A percentile compares a stretch with the other conserved stretches of the same genome.
Evolutionary conservation across 2,113 vertebrate genomes (phyloP).

Genomic region (Solea senegalensis): DNA sequence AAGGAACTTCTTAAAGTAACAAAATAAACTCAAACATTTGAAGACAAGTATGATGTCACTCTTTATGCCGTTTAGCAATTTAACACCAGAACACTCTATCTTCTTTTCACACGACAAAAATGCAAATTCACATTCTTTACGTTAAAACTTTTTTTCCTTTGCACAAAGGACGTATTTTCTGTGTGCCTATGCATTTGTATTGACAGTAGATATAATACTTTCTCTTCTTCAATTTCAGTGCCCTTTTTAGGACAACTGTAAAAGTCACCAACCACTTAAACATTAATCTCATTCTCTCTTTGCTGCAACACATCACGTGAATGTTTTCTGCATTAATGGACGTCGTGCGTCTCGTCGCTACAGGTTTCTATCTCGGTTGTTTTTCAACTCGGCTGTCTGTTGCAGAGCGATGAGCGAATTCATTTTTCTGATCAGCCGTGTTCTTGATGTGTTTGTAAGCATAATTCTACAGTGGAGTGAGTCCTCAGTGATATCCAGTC

Average conservation of each 20-base stretch:
- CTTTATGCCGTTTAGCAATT: constrained; percentile 21
- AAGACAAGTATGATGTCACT: constrained; percentile 17
- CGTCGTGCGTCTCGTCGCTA: constrained; percentile 45
- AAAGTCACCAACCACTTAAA: constrained; percentile 30
- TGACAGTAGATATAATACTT: constrained; percentile 15
- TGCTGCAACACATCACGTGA: constrained; percentile 13
- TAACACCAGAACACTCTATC: constrained; percentile 26
- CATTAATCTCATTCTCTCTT: constrained; percentile 12
- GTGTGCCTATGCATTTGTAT: constrained; percentile 3
- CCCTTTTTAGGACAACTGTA: constrained; percentile 41
- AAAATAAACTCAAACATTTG: constrained; percentile 38
- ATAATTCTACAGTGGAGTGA: constrained; percentile 43
- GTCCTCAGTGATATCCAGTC: constrained; percentile 35
- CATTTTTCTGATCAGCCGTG: constrained; percentile 52
- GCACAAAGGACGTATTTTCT: constrained; percentile 26
- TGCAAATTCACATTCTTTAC: constrained; percentile 52
- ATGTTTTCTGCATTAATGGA: constrained; percentile 61
- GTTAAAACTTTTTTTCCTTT: constrained; percentile 12
- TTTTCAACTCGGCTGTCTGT: constrained; percentile 42
- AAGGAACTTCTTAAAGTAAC: not conserved
- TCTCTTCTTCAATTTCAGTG: constrained; percentile 40
- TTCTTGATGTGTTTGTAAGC: constrained; percentile 60
- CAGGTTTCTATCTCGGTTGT: constrained; percentile 23
- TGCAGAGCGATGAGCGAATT: constrained; percentile 56
- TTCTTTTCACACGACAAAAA: constrained; percentile 50